Evolutionary conservation across 2,888 invertebrate species (phyloP).

Genomic region (Megaustenia siamemsis): DNA sequence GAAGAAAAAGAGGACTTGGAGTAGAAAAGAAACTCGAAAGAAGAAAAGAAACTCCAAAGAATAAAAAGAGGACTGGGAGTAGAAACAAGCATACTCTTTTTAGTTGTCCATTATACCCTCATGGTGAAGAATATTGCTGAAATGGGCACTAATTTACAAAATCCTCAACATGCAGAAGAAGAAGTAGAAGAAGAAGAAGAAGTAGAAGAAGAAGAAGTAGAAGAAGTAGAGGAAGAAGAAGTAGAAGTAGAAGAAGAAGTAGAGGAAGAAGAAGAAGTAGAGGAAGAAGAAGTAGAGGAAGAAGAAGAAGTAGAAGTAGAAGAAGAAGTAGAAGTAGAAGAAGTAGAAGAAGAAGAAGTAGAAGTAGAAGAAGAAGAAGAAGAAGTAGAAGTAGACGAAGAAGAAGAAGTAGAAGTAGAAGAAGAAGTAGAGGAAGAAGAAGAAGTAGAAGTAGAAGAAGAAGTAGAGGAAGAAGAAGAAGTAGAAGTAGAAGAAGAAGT

Average conservation of each 20-base stretch:
- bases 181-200: constrained; percentile 5
- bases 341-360: constrained; percentile 1
- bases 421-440: background rate
- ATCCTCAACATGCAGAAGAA: background rate
- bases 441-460: background rate
- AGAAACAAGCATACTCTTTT: too few species aligned
- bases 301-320: background rate
- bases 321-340: background rate
- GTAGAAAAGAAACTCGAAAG: too few species aligned
- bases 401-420: background rate
- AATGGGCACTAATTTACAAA: too few species aligned
- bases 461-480: background rate
- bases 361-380: constrained; percentile 3
- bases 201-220: constrained; percentile 26
- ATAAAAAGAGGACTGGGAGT: too few species aligned
- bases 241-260: constrained; percentile 5
- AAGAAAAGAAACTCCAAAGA: too few species aligned
- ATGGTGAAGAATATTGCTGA: too few species aligned
- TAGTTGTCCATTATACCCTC: too few species aligned
- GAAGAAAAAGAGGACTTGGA: too few species aligned
- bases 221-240: constrained; percentile 31
- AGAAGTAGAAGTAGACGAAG: too few species aligned
- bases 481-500: background rate
- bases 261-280: constrained; percentile 9
- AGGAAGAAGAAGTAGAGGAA: constrained; percentile 4